phyloP scores from a whole-genome alignment of 2,888 invertebrate genomes.

The Alcis repandata region DNA sequence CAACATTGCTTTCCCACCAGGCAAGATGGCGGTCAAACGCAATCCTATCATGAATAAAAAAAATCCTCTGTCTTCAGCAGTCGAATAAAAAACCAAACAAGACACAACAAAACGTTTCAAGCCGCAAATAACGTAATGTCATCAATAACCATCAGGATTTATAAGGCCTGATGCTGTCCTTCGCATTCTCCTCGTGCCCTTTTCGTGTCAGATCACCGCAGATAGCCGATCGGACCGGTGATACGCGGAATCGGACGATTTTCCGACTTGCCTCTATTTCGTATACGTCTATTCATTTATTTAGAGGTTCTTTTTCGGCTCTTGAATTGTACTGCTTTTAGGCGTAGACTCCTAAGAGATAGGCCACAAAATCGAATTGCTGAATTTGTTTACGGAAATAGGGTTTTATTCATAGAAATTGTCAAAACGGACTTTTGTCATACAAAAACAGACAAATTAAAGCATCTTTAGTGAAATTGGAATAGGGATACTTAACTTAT shows the following conservation, averaged over 20 bases:
- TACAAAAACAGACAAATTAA: no score
- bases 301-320: constrained; percentile 24
- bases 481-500: no score
- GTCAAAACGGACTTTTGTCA: no score
- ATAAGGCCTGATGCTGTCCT: constrained; percentile 32
- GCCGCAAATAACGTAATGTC: constrained; percentile 32
- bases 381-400: no score
- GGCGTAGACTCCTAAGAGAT: not conserved
- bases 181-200: constrained; percentile 44
- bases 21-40: no score
- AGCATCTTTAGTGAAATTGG: no score
- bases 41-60: no score
- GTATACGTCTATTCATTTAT: constrained; percentile 26
- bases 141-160: constrained; percentile 43
- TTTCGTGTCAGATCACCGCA: constrained; percentile 48
- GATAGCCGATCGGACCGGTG: constrained; percentile 48
- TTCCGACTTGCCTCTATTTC: constrained; percentile 35
- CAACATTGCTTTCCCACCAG: no score
- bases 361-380: not conserved
- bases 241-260: constrained; percentile 46
- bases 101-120: constrained; percentile 16
- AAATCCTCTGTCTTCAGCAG: not conserved
- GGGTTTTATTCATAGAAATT: no score
- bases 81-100: not conserved
- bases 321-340: constrained; percentile 4